These are phyloP conservation scores for Noctilio leporinus DNA, from an alignment of 2,113 vertebrate species.

Conservation along the genomic window DNA sequence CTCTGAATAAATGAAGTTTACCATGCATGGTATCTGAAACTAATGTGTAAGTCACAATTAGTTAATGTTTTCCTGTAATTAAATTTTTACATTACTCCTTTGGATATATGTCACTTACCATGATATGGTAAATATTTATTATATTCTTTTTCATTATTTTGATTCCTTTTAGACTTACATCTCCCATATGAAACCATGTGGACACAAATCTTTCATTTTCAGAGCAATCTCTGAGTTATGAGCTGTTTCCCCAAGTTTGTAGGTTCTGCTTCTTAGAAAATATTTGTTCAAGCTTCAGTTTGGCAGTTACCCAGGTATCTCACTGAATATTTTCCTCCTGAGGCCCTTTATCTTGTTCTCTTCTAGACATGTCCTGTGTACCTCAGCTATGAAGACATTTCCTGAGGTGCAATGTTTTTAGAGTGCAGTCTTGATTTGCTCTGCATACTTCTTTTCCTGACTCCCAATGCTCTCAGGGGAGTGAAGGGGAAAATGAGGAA, in stretches of 20 bases:
- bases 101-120: conserved; percentile 8
- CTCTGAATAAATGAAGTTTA: neutral
- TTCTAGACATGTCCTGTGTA: neutral
- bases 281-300: conserved; percentile 14
- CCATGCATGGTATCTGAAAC: neutral
- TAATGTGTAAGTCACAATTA: neutral
- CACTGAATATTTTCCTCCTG: neutral
- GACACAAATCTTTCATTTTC: conserved; percentile 28
- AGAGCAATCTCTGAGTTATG: conserved; percentile 5
- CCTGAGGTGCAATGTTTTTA: neutral
- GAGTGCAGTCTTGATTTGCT: neutral
- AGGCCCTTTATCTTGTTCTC: neutral
- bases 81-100: neutral
- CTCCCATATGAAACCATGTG: neutral
- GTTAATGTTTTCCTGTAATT: conserved; percentile 28
- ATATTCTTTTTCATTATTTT: conserved; percentile 13
- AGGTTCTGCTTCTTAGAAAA: neutral
- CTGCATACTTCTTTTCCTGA: neutral
- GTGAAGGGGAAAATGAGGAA: neutral
- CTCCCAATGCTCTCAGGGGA: neutral
- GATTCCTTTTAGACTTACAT: neutral
- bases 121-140: conserved; percentile 3
- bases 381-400: neutral
- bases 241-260: neutral
- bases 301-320: neutral